Evolutionary conservation across 1,140 invertebrate species (phyloP).

Genomic region (Marisa cornuarietis): DNA sequence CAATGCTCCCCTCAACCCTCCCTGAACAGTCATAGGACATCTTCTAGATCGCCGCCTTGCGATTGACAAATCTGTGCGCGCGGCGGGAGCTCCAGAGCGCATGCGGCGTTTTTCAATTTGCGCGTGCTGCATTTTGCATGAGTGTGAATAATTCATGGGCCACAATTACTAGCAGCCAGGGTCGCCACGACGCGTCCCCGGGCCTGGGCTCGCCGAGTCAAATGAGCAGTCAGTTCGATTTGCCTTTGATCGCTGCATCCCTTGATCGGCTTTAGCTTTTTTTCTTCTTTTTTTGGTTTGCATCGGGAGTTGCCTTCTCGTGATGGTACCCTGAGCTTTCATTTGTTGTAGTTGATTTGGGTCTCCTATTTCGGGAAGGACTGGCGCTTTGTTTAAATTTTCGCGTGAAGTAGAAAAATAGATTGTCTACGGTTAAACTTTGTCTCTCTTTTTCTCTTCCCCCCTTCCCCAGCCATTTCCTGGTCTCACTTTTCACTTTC

Average conservation of each 20-base stretch:
- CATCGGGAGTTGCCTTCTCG: not conserved
- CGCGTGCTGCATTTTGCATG: slow-evolving; percentile 31
- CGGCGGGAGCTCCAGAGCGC: slow-evolving; percentile 5
- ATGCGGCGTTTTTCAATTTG: slow-evolving; percentile 26
- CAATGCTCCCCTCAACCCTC: too few relatives aligned
- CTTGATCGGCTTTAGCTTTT: not conserved
- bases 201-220: not conserved
- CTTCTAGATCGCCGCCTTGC: slow-evolving; percentile 3
- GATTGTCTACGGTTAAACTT: not conserved
- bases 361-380: not conserved
- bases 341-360: not conserved
- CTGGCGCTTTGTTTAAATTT: not conserved
- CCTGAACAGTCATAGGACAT: not conserved
- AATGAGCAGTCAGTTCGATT: not conserved
- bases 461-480: too few relatives aligned
- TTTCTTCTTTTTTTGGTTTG: too few relatives aligned
- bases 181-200: slow-evolving; percentile 1
- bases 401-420: not conserved
- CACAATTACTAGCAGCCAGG: slow-evolving; percentile 13
- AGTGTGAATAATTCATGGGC: slow-evolving; percentile 23
- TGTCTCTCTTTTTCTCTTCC: not conserved
- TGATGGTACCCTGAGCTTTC: not conserved
- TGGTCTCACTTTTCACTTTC: too few relatives aligned
- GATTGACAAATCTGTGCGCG: slow-evolving; percentile 12
- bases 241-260: not conserved